A percentile compares a stretch with the other conserved stretches of the same genome.
These are phyloP conservation scores for Limonius californicus DNA, from an alignment of 1,140 invertebrate species.

Conservation along the genomic window DNA sequence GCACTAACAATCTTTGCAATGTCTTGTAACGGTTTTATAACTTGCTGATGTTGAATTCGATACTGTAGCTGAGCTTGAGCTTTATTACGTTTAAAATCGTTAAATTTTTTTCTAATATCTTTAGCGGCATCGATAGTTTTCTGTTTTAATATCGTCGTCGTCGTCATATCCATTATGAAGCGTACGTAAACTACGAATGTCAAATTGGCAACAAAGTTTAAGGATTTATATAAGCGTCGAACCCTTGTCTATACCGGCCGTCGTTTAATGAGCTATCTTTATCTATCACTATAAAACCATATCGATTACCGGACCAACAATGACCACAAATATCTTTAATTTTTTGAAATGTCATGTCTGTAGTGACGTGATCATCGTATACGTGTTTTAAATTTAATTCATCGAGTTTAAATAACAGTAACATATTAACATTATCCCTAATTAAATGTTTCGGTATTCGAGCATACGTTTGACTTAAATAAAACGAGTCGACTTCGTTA, in stretches of 20 bases:
- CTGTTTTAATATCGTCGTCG: no score
- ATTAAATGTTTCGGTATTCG: constrained; percentile 46
- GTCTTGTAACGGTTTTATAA: no score
- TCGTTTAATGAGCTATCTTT: constrained; percentile 36
- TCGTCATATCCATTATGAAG: no score
- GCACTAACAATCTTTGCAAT: no score
- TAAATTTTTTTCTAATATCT: no score
- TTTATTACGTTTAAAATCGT: no score
- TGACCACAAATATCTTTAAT: no score
- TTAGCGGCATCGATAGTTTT: no score
- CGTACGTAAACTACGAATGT: no score
- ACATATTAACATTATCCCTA: constrained; percentile 45
- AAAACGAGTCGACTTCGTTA: constrained; percentile 29
- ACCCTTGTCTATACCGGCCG: constrained; percentile 40
- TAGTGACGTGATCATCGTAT: constrained; percentile 43
- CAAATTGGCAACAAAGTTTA: background rate
- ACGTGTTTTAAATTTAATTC: constrained; percentile 47
- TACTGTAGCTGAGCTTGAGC: no score
- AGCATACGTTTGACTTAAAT: constrained; percentile 44
- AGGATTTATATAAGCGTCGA: constrained; percentile 33
- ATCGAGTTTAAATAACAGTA: constrained; percentile 48
- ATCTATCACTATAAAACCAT: constrained; percentile 39
- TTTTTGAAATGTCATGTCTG: constrained; percentile 41
- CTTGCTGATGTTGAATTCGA: no score
- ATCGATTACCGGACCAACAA: no score